Conservation (phyloP, 2,113 vertebrate genomes). For the Phocoena sinus region DNA sequence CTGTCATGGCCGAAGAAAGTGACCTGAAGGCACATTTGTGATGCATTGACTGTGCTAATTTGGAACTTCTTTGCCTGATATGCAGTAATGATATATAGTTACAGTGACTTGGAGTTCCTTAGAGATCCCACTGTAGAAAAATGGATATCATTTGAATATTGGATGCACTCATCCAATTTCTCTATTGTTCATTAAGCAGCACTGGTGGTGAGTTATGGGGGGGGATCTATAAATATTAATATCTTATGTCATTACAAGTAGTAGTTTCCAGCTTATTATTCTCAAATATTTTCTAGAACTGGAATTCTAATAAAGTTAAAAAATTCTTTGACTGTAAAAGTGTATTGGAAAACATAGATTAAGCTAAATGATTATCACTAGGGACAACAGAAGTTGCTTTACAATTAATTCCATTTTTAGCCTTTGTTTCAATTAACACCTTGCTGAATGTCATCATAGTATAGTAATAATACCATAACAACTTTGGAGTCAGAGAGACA, state of each 20-base stretch:
- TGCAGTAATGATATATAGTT: conserved; percentile 4
- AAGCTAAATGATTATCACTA: background rate
- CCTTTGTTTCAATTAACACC: background rate
- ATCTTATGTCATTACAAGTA: conserved; percentile 32
- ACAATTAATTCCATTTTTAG: background rate
- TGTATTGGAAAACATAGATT: background rate
- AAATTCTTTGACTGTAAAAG: background rate
- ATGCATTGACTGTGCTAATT: conserved; percentile 22
- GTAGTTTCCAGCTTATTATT: conserved; percentile 43
- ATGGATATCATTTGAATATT: conserved; percentile 45
- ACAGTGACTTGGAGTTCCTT: background rate
- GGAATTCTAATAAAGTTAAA: background rate
- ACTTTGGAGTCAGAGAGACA: background rate
- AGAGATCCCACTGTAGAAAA: conserved; percentile 39
- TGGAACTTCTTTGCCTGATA: background rate
- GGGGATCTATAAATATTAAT: conserved; percentile 64
- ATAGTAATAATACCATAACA: background rate
- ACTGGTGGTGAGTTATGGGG: conserved; percentile 41
- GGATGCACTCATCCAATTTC: conserved; percentile 32
- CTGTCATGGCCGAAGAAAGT: background rate
- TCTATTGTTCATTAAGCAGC: conserved; percentile 58
- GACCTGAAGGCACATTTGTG: background rate
- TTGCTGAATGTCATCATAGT: background rate
- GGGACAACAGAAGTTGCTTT: background rate
- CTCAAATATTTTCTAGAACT: conserved; percentile 28